Base-by-base conservation (phyloP, 2,113 vertebrate species). In the Porphyrio hochstetteri region DNA sequence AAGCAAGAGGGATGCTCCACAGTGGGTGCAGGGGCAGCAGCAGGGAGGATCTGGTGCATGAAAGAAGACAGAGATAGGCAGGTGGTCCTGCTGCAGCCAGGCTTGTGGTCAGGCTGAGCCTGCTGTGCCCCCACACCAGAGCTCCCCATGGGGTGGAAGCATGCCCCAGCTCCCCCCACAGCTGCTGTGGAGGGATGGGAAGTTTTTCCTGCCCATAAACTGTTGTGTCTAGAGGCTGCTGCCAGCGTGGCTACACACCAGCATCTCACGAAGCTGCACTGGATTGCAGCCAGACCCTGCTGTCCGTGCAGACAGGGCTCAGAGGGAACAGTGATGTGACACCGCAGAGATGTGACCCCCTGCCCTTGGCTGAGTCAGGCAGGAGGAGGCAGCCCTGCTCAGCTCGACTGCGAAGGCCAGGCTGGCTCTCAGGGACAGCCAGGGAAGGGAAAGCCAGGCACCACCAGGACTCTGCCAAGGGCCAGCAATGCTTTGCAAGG, bases 201-300 rank as follows among this genome's bases (percentile, higher is more conserved):
- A 90, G 38, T 1, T 92, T 92, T 92, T 81, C 18, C 68, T 78
- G 31, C 12, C 21, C 1, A 0, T 89, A 91, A 96, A 95, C 77
- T 92, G 69, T 91, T 95, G 83, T 77, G 86, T 92, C 81, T 89
- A 83, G 80, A 94, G 60, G 63, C 72, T 53, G 91, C 64, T 40
- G 76, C 46, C 27, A 2, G 79, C 38, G 7, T 1, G 9, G 48
- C 79, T 5, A 0, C 83, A 44, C 72, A 81, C 13, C 50, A 61
- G 77, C 60, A 44, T 89, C 2, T 13, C 93, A 92, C 50, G 16
- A 69, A 95, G 68, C 60, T n/a, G 64, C 0, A 1, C 89, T 95
- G 96, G 86, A 55, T 33, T 8, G 29, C 0, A 1, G 80, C 93
- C 96, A 95, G 76, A 50, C 17, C 50, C 38, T 12, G 14, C 36